These are phyloP conservation scores for Chaetops frenatus DNA, from an alignment of 2,113 vertebrate species.

Conservation along the genomic window DNA sequence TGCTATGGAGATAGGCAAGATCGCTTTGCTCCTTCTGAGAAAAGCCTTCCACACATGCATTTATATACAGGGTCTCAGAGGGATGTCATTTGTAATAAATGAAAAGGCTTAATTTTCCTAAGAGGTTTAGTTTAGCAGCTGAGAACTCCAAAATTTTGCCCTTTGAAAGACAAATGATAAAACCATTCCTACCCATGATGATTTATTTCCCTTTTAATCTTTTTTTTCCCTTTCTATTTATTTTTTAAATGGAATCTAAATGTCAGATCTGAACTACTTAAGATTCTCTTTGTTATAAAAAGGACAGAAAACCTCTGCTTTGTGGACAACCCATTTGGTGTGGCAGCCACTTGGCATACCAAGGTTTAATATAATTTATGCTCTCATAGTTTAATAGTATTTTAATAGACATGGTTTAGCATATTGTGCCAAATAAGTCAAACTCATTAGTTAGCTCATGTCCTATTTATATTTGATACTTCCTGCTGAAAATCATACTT, in stretches of 20 bases:
- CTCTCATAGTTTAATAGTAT: not conserved
- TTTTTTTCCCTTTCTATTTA: not conserved
- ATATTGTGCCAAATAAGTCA: not conserved
- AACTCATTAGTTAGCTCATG: slow-evolving; percentile 22
- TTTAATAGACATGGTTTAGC: not conserved
- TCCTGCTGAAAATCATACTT: not conserved
- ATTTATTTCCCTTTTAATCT: not conserved
- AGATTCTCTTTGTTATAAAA: not conserved
- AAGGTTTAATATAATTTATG: slow-evolving; percentile 6
- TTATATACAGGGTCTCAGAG: not conserved
- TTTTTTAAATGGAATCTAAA: not conserved
- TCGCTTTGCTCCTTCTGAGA: not conserved
- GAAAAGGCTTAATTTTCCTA: not conserved
- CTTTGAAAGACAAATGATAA: slow-evolving; percentile 13
- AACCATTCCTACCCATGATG: not conserved
- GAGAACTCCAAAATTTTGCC: not conserved
- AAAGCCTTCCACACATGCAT: not conserved
- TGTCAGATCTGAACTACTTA: not conserved
- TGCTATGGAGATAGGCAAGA: not conserved
- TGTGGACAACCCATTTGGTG: not conserved
- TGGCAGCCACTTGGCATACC: not conserved
- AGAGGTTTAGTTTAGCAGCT: not conserved
- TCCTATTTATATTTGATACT: slow-evolving; percentile 26
- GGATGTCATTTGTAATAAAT: not conserved
- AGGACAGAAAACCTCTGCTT: not conserved